These are phyloP conservation scores for Drosophila arizonae DNA, from an alignment of 1,140 invertebrate species.

Conservation along the genomic window DNA sequence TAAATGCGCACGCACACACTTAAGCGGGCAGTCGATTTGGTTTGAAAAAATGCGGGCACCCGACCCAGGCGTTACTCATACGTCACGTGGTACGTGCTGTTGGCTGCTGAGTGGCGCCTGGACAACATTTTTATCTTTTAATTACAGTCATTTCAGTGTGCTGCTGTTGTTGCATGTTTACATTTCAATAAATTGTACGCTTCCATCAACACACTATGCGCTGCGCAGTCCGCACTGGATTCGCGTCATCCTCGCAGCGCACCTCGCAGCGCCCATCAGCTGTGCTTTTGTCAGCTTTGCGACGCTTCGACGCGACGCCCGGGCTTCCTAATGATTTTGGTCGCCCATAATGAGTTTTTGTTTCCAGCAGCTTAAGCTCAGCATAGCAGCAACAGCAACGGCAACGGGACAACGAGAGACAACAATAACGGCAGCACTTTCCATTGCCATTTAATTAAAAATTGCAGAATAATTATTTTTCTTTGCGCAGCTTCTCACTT, in stretches of 20 bases:
- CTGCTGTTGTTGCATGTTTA: slow-evolving; percentile 64
- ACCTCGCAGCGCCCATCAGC: slow-evolving; percentile 60
- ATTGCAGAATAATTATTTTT: slow-evolving; percentile 81
- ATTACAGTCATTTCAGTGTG: slow-evolving; percentile 67
- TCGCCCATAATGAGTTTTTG: slow-evolving; percentile 77
- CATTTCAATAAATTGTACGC: slow-evolving; percentile 75
- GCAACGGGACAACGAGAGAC: slow-evolving; percentile 26
- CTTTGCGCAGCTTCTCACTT: slow-evolving; percentile 53
- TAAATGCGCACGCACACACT: background rate
- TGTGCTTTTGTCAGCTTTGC: slow-evolving; percentile 43
- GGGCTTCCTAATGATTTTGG: slow-evolving; percentile 68
- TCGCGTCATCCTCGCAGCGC: slow-evolving; percentile 11
- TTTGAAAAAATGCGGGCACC: slow-evolving; percentile 27
- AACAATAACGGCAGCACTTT: slow-evolving; percentile 62
- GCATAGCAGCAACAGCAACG: slow-evolving; percentile 41
- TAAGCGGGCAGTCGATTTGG: slow-evolving; percentile 34
- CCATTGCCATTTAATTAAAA: slow-evolving; percentile 81
- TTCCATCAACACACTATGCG: slow-evolving; percentile 48
- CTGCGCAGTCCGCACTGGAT: slow-evolving; percentile 4
- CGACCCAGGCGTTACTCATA: slow-evolving; percentile 46
- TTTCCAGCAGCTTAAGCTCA: slow-evolving; percentile 77
- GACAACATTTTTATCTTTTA: slow-evolving; percentile 65
- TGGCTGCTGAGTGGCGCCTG: background rate
- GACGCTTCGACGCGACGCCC: slow-evolving; percentile 22
- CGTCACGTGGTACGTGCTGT: slow-evolving; percentile 33